Conservation (phyloP, 2,113 vertebrate genomes). For the Chlorocebus sabaeus region DNA sequence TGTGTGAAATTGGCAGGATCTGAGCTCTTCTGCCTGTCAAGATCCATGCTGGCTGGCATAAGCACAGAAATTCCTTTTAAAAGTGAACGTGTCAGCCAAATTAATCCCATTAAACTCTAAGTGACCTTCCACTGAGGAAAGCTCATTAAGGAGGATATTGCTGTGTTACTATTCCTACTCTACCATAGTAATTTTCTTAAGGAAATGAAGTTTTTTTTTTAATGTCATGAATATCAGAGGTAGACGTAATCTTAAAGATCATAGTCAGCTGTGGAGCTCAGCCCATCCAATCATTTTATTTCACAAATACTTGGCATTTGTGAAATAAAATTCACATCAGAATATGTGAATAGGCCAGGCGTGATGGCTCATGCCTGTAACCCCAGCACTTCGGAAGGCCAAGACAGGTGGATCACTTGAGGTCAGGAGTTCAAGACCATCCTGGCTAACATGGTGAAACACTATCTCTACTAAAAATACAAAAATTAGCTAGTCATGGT, state of each 20-base stretch:
- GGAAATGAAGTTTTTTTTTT: not conserved
- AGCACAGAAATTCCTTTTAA: conserved; percentile 33
- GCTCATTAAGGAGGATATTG: conserved; percentile 23
- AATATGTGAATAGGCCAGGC: not conserved
- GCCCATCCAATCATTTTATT: not conserved
- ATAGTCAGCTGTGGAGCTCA: not conserved
- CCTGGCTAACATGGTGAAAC: too few species aligned
- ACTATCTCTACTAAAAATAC: too few species aligned
- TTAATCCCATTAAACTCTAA: conserved; percentile 62
- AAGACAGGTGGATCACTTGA: too few species aligned
- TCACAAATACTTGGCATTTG: not conserved
- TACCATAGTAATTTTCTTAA: not conserved
- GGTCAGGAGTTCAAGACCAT: too few species aligned
- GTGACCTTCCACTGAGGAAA: conserved; percentile 47
- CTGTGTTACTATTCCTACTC: not conserved
- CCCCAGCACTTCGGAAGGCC: too few species aligned
- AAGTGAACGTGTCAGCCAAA: not conserved
- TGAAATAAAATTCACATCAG: conserved; percentile 28
- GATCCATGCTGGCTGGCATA: not conserved
- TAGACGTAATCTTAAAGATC: not conserved
- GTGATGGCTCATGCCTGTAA: too few species aligned
- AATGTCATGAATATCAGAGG: conserved; percentile 8
- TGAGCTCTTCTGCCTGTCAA: not conserved
- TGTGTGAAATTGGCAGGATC: conserved; percentile 8
- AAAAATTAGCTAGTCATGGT: too few species aligned